phyloP scores from a whole-genome alignment of 2,888 invertebrate genomes.

The Chloroclystis v-ata region DNA sequence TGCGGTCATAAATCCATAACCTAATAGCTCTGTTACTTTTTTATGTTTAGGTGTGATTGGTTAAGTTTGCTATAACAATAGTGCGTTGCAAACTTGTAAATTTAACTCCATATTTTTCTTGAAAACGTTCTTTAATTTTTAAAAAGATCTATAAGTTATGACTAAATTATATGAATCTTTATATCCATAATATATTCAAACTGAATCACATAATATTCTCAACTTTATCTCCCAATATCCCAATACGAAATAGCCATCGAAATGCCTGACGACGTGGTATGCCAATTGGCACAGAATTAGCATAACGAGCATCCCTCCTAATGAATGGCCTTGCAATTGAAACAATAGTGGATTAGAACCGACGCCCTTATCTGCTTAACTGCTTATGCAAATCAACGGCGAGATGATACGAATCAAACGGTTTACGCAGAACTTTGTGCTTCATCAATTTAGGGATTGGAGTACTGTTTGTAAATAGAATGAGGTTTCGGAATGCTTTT shows the following conservation, averaged over 20 bases:
- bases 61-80: too few relatives aligned
- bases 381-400: constrained; percentile 8
- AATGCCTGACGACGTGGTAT: constrained; percentile 32
- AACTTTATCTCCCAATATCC: not conserved
- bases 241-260: constrained; percentile 10
- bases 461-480: not conserved
- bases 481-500: too few relatives aligned
- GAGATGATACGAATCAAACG: constrained; percentile 24
- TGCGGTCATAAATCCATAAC: too few relatives aligned
- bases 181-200: too few relatives aligned
- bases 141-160: too few relatives aligned
- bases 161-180: too few relatives aligned
- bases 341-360: constrained; percentile 65
- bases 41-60: too few relatives aligned
- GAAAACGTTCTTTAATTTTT: too few relatives aligned
- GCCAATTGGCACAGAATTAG: constrained; percentile 56
- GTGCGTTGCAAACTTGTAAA: too few relatives aligned
- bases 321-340: constrained; percentile 70
- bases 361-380: constrained; percentile 54
- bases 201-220: too few relatives aligned
- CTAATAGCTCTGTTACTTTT: too few relatives aligned
- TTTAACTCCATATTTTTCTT: too few relatives aligned
- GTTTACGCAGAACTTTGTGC: constrained; percentile 14
- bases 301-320: constrained; percentile 60
- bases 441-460: constrained; percentile 1